Base-by-base conservation (phyloP, 2,888 invertebrate species). In the Dasypogon diadema region DNA sequence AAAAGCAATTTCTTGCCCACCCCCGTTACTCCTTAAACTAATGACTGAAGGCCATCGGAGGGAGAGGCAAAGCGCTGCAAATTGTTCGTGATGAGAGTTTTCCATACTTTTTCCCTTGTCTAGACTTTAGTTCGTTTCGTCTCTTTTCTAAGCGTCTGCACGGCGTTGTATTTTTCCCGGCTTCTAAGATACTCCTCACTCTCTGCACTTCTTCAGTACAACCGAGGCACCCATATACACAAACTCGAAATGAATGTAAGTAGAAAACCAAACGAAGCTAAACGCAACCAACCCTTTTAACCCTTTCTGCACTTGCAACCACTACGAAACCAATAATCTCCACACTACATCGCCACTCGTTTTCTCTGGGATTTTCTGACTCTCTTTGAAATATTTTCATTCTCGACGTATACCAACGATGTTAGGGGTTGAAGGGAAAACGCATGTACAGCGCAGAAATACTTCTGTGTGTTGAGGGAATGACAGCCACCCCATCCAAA, bases 321-420 rank as follows among this genome's bases (percentile, higher is more conserved):
- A 54, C 60, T 74, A 65, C 77, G 65, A 65, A 68, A 75, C 77
- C 70, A 74, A 70, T 75, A 60, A 74, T 30, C 51, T 42, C 21
- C 63, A 37, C 51, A 58, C 74, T 48, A 60, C 48, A 60, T 54
- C 46, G 54, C 26, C 21, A 54, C 70, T 54, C 51, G 70, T 51
- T 54, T 70, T 70, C 70, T 70, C 70, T 16, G 70, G 54, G 60
- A 54, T 70, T 70, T 70, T 70, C 70, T 54, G 70, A 54, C 70
- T 70, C 70, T 70, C 70, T 70, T 70, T 70, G 54, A 54, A 54
- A 54, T 51, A 54, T 54, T 51, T 70, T 70, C 54, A 48, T 54
- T 34, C 34, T 24, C 70, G 54, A 30, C 70, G 34, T 70, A 70
- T 70, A 16, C 54, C 51, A 30, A 21, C 14, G 54, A 54, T 70